These are phyloP conservation scores for Atrichornis clamosus DNA, from an alignment of 2,113 vertebrate genomes.

Conservation along the genomic window DNA sequence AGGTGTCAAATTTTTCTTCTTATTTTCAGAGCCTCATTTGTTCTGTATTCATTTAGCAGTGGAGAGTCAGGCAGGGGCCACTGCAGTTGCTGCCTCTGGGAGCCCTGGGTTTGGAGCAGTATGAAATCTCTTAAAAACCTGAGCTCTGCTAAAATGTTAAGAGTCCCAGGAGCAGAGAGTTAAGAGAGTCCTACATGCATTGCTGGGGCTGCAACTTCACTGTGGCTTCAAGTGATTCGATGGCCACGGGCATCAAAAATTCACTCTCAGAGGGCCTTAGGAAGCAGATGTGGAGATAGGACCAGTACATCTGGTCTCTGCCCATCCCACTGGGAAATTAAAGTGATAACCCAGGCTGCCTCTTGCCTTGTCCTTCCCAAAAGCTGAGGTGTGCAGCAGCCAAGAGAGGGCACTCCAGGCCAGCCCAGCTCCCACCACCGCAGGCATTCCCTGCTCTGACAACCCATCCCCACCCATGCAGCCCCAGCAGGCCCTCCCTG, in stretches of 20 bases:
- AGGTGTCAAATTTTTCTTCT: conserved; percentile 49
- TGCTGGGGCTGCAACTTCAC: not conserved
- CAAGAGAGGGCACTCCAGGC: conserved; percentile 75
- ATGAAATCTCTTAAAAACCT: conserved; percentile 17
- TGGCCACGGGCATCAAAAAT: not conserved
- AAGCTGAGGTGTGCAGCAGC: not conserved
- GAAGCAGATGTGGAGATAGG: not conserved
- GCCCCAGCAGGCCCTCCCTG: not conserved
- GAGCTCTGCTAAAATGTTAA: conserved; percentile 23
- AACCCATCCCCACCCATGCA: not conserved
- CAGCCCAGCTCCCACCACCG: not conserved
- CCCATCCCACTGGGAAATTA: not conserved
- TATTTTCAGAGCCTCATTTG: conserved; percentile 44
- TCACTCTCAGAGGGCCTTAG: not conserved
- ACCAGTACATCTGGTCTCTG: not conserved
- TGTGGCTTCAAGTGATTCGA: not conserved
- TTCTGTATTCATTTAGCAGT: conserved; percentile 38
- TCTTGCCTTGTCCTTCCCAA: not conserved
- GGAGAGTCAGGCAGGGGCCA: conserved; percentile 36
- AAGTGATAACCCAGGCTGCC: not conserved
- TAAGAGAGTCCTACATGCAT: not conserved
- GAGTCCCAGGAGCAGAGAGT: not conserved
- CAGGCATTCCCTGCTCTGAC: not conserved
- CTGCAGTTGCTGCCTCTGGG: conserved; percentile 17
- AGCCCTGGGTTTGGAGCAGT: not conserved